Evolutionary conservation across 1,140 invertebrate species (phyloP).

Genomic region (Lanistes nyassanus): DNA sequence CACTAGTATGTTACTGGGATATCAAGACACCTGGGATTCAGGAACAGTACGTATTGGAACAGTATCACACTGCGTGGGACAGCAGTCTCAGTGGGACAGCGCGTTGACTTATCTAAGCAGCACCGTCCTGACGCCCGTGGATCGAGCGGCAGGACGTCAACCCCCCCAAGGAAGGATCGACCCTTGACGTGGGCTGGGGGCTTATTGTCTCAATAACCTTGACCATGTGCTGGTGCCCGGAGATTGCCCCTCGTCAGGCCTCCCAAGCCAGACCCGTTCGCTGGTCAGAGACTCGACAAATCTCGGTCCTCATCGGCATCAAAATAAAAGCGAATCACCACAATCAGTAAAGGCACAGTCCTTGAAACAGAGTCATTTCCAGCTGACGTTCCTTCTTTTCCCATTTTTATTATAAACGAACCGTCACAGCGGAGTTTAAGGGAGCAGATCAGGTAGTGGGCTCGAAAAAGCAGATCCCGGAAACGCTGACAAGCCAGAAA

Average conservation of each 20-base stretch:
- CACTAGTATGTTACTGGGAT: neutral
- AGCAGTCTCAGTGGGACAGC: neutral
- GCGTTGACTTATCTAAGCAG: too few species aligned
- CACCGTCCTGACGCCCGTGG: neutral
- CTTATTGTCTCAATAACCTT: neutral
- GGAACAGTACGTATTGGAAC: neutral
- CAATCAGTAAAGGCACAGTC: too few species aligned
- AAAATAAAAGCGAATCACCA: too few species aligned
- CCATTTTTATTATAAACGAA: too few species aligned
- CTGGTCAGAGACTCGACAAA: neutral
- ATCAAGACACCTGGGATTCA: neutral
- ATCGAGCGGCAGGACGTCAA: neutral
- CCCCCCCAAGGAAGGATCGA: neutral
- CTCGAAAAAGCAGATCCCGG: neutral
- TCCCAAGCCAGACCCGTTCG: too few species aligned
- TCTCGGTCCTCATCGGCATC: too few species aligned
- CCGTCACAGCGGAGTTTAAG: too few species aligned
- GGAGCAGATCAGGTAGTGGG: too few species aligned
- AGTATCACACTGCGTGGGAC: neutral
- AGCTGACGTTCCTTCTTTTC: too few species aligned
- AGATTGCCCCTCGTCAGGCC: neutral
- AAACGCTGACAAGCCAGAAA: neutral
- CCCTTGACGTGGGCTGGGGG: too few species aligned
- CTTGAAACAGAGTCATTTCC: too few species aligned
- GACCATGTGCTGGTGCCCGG: neutral